Conservation (phyloP, 2,888 invertebrate genomes). For the Rhogogaster chlorosoma region DNA sequence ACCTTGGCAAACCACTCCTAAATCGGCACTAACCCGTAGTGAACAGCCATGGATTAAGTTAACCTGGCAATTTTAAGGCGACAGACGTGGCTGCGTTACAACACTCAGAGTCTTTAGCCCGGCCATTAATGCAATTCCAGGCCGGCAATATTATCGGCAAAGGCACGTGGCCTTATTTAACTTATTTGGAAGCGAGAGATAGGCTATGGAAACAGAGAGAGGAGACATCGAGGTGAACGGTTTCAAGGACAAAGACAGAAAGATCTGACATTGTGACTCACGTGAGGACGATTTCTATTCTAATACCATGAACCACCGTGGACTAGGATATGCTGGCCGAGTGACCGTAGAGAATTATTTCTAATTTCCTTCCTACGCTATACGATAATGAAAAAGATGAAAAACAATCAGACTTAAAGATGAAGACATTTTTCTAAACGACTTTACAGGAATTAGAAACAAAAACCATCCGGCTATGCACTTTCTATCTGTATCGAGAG, state of each 20-base stretch:
- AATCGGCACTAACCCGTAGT: conserved; percentile 27
- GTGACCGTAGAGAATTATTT: conserved; percentile 8
- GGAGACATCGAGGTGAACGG: conserved; percentile 23
- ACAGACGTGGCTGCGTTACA: conserved; percentile 24
- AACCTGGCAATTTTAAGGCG: conserved; percentile 34
- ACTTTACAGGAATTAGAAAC: background rate
- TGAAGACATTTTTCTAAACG: conserved; percentile 29
- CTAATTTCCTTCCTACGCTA: background rate
- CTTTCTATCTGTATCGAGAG: conserved; percentile 28
- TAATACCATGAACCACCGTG: conserved; percentile 22
- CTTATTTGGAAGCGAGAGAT: conserved; percentile 60
- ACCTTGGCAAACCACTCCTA: conserved; percentile 23
- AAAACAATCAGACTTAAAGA: background rate
- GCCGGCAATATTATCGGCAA: conserved; percentile 50
- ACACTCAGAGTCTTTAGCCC: conserved; percentile 27
- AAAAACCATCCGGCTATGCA: background rate
- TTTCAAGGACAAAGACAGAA: conserved; percentile 48
- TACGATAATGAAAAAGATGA: background rate
- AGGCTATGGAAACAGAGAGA: conserved; percentile 50
- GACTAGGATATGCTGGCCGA: conserved; percentile 5
- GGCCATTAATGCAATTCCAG: conserved; percentile 42
- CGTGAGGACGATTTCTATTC: conserved; percentile 50
- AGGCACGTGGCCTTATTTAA: conserved; percentile 60
- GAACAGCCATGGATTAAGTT: conserved; percentile 29
- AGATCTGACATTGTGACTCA: conserved; percentile 46